phyloP scores from a whole-genome alignment of 2,888 invertebrate genomes.

The Rotaria magnacalcarata region DNA sequence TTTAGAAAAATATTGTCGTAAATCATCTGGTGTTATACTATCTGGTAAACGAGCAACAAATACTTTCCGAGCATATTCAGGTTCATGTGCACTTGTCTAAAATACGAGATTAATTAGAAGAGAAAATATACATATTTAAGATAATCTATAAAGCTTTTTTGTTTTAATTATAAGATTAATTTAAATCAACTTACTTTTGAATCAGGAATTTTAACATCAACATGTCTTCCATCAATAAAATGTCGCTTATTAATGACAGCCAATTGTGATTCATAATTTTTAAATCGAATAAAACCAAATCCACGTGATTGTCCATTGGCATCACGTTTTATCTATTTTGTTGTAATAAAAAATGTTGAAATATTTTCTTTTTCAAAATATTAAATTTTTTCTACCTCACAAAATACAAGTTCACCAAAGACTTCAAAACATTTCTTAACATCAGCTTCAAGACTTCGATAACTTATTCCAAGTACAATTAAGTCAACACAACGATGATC shows the following conservation, averaged over 20 bases:
- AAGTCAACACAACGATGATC: slow-evolving; percentile 66
- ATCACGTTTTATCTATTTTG: slow-evolving; percentile 74
- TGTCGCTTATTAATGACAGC: slow-evolving; percentile 85
- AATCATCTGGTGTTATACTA: slow-evolving; percentile 65
- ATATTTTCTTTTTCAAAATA: not conserved
- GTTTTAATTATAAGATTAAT: too few relatives aligned
- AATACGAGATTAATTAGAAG: too few relatives aligned
- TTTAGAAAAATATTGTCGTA: slow-evolving; percentile 76
- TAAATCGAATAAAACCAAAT: slow-evolving; percentile 94
- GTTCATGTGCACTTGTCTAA: slow-evolving; percentile 61
- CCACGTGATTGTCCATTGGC: slow-evolving; percentile 91
- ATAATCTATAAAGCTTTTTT: too few relatives aligned
- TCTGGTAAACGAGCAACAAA: slow-evolving; percentile 75
- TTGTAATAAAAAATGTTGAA: not conserved
- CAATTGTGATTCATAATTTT: slow-evolving; percentile 88
- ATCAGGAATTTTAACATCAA: slow-evolving; percentile 95
- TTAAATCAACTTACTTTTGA: slow-evolving; percentile 68
- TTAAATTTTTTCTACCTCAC: slow-evolving; percentile 40
- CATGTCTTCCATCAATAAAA: slow-evolving; percentile 94
- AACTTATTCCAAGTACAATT: slow-evolving; percentile 91
- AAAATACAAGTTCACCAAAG: slow-evolving; percentile 92
- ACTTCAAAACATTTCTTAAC: slow-evolving; percentile 91
- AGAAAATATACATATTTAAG: too few relatives aligned
- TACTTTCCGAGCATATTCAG: slow-evolving; percentile 82
- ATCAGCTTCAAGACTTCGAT: slow-evolving; percentile 94